These are phyloP conservation scores for Sussaba pulchella DNA, from an alignment of 2,888 invertebrate genomes.

Conservation along the genomic window DNA sequence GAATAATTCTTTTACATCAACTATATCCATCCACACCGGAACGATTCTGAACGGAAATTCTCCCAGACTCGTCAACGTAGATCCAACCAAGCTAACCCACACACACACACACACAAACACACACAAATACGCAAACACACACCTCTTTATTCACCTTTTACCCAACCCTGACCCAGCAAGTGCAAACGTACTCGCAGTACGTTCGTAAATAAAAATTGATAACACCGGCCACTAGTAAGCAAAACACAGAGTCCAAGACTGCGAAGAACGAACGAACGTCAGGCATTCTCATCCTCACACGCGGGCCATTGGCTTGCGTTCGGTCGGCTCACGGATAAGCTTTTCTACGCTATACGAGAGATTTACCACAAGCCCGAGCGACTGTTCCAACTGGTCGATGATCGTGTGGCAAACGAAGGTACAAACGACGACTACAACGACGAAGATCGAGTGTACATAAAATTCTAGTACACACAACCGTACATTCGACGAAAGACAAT, in stretches of 20 bases:
- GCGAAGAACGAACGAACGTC: neutral
- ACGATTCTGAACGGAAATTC: constrained; percentile 37
- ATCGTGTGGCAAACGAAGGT: constrained; percentile 63
- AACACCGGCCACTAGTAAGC: constrained; percentile 76
- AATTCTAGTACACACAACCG: constrained; percentile 50
- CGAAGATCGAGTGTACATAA: constrained; percentile 65
- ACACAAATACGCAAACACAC: neutral
- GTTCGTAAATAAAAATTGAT: constrained; percentile 65
- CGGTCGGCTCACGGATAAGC: neutral
- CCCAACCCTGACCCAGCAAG: constrained; percentile 2
- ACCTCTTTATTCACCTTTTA: constrained; percentile 27
- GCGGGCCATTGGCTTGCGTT: neutral
- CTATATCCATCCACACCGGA: neutral
- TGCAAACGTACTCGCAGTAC: neutral
- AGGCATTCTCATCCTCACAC: constrained; percentile 1
- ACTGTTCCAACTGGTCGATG: constrained; percentile 58
- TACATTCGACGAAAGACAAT: constrained; percentile 55
- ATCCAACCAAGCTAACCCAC: constrained; percentile 43
- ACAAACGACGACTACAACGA: constrained; percentile 65
- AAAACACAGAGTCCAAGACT: constrained; percentile 73
- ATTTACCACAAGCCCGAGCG: constrained; percentile 55
- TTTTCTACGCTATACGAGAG: constrained; percentile 39
- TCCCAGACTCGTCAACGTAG: constrained; percentile 46
- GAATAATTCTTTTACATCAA: neutral
- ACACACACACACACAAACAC: too few species aligned